Evolutionary conservation across 2,888 invertebrate species (phyloP).

Genomic region (Drosophila paramelanica): DNA sequence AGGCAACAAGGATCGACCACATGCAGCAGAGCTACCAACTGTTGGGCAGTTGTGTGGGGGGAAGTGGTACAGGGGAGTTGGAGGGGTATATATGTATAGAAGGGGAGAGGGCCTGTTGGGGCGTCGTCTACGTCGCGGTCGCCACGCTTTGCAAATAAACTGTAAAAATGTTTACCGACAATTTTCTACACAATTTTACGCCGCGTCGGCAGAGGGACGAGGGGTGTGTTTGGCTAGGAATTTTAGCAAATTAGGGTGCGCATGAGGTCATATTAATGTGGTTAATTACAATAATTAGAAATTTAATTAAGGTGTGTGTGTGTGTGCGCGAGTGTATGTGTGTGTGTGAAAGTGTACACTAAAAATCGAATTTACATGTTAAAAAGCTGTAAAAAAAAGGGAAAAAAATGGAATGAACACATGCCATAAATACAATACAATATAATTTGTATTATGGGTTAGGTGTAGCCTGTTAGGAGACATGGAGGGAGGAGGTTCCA

Average conservation of each 20-base stretch:
- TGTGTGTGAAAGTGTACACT: constrained; percentile 34
- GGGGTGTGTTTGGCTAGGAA: constrained; percentile 43
- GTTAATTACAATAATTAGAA: constrained; percentile 81
- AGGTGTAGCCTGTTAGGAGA: constrained; percentile 17
- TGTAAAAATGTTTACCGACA: constrained; percentile 81
- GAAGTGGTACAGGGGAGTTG: background rate
- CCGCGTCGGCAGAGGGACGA: constrained; percentile 28
- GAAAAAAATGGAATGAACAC: constrained; percentile 47
- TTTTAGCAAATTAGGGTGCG: constrained; percentile 75
- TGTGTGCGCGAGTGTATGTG: constrained; percentile 19
- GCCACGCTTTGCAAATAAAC: constrained; percentile 74
- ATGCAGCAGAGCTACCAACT: constrained; percentile 28
- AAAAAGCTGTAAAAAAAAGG: constrained; percentile 69
- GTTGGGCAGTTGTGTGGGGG: constrained; percentile 24
- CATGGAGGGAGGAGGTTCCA: background rate
- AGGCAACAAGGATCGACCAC: constrained; percentile 52
- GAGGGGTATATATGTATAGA: background rate
- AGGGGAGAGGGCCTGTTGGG: constrained; percentile 1
- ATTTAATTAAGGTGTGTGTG: constrained; percentile 73
- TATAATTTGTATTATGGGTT: constrained; percentile 50
- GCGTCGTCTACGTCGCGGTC: constrained; percentile 45
- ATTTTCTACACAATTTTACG: constrained; percentile 80
- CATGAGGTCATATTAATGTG: constrained; percentile 82
- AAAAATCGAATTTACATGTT: constrained; percentile 78
- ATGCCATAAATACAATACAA: constrained; percentile 70